Conservation (phyloP, 2,797 vertebrate species). For the Myotis daubentonii region DNA sequence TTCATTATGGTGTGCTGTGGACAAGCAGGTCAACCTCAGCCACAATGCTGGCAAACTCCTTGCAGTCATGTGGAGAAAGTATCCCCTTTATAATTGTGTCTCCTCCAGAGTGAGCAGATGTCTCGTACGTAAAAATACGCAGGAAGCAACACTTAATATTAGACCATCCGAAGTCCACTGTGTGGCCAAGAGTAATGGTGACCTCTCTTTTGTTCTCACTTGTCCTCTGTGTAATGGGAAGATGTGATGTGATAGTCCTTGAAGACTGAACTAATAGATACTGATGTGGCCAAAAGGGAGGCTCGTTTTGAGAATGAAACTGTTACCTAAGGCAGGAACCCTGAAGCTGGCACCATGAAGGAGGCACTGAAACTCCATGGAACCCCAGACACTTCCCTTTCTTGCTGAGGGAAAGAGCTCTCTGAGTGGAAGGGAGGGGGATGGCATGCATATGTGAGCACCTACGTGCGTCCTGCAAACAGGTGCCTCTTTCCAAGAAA, state of each 20-base stretch:
- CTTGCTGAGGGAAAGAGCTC: neutral
- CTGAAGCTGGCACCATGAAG: neutral
- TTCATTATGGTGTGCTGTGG: neutral
- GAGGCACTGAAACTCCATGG: neutral
- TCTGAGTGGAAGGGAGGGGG: neutral
- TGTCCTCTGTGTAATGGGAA: neutral
- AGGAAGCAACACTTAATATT: neutral
- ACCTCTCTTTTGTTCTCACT: too few species aligned
- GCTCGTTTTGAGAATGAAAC: neutral
- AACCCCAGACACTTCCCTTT: too few species aligned
- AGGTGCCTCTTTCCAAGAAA: neutral
- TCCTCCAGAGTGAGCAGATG: neutral
- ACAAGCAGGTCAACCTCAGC: neutral
- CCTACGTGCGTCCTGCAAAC: neutral
- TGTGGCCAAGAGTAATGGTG: too few species aligned
- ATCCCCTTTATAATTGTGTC: accelerated
- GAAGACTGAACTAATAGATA: too few species aligned
- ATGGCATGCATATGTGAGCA: neutral
- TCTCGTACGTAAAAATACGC: accelerated
- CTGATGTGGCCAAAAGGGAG: neutral
- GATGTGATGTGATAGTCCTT: neutral
- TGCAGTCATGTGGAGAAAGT: accelerated
- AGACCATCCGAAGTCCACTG: neutral
- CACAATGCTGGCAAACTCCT: neutral
- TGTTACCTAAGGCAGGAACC: neutral